Evolutionary conservation across 1,140 invertebrate species (phyloP), one percentile per base, ranked within the genome.

Genomic region (Hyphantria cunea): DNA sequence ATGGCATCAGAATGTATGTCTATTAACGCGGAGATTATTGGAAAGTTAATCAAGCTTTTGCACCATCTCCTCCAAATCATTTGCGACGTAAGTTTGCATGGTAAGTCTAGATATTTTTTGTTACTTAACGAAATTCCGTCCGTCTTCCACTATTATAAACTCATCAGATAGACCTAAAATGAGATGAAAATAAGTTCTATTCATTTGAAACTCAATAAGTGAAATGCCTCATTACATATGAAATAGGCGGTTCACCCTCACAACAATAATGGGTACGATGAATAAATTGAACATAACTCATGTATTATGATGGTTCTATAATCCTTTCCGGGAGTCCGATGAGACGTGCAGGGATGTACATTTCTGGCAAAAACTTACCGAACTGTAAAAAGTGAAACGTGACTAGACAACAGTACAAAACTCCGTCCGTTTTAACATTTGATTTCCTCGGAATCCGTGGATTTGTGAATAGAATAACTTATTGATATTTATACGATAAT

Each of bases 211-310:
- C 10, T 33, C 34, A 50, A 33, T 33, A 12, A 49, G 31, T 49
- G 7, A 4, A 6, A 33, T 3, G 10, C 17, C 17, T 9, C 17
- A 49, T 49, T 32, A 3, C 17, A 11, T 6, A 32, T 49, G 17
- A 6, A 25, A 51, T 51, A 33, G 2, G 8, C 13, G 34, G 32
- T 33, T 34, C 10, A 50, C 13, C 1, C 32, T 14, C 32, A 37
- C n/a, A 42, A 13, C 41, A 25, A 42, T 31, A 14, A 37, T 50
- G 42, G 15, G n/a, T 11, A 12, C 44, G 47, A 55, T 58, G 54
- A 51, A 64, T 68, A 68, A 68, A 60, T 65, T 65, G 25, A 50
- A 13, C 55, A 68, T 68, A 64, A 68, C 41, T 66, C 47, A 66
- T 56, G 11, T 50, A 51, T 25, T 25, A 25, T 25, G 17, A 55